Base-by-base conservation (phyloP, 2,113 vertebrate genomes). In the Mola mola region DNA sequence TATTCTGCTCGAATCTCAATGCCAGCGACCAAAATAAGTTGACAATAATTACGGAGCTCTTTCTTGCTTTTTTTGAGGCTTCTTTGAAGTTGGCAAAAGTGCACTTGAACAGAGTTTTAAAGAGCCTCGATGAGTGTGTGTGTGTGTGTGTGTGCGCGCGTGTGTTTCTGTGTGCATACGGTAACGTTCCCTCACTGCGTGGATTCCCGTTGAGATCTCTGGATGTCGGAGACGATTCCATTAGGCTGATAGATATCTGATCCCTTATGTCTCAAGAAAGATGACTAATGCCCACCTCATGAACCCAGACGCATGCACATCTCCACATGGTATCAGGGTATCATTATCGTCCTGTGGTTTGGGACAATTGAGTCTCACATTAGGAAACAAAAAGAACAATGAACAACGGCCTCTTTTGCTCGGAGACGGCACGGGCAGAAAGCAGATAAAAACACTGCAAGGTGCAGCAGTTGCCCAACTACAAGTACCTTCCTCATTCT, bases 401-500 rank as follows among this genome's bases (percentile, higher is more conserved):
- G 63, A 81, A 74, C 57, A 62, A 41, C n/a, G 37, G 22, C n/a
- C n/a, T n/a, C 13, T 26, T 37, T 8, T 47, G 10, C 9, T 22
- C 3, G 37, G 38, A 58, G 31, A 51, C 33, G 34, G 33, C 47
- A 37, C 8, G 61, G 19, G 16, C n/a, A 51, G 61, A 70, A 41
- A 12, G 29, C 44, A 70, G 41, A 57, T 59, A 37, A 59, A 51
- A 63, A n/a, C 4, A 21, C 9, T 42, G 4, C 3, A 38, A 25
- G 47, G 24, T 37, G 34, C 4, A 31, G 5, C 3, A 28, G 55
- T 60, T 66, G 37, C 72, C 28, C 50, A 73, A 70, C 57, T 41
- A 25, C 49, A 60, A 70, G 11, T 13, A 31, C 34, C 62, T 78
- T 68, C 74, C 62, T 78, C 77, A 78, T 81, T 70, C 74, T 61